A percentile compares a stretch with the other conserved stretches of the same genome.
Conservation (phyloP, 2,797 vertebrate genomes). For the Mormyrus proboscirostris region DNA sequence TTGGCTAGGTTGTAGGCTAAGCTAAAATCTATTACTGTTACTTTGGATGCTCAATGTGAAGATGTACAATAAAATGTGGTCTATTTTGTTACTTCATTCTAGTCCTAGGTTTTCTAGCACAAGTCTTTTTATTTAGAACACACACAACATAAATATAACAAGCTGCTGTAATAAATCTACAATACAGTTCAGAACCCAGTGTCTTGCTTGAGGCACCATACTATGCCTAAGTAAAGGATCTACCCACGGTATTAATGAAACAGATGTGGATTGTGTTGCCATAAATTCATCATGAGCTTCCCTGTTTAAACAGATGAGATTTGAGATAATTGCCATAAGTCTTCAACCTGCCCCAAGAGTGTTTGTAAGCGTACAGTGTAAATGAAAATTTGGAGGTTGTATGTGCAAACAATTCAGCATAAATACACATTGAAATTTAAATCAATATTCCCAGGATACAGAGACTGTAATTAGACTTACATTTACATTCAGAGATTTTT, state of each 20-base stretch:
- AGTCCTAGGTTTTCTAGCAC: not conserved
- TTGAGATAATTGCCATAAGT: not conserved
- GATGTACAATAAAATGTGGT: not conserved
- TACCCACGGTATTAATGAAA: not conserved
- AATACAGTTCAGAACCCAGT: not conserved
- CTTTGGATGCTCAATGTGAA: not conserved
- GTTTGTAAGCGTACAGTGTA: not conserved
- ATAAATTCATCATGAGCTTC: not conserved
- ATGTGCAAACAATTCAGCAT: not conserved
- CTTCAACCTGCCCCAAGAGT: not conserved
- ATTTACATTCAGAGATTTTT: not conserved
- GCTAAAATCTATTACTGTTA: constrained; percentile 7
- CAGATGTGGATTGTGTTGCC: not conserved
- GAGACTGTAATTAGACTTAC: not conserved
- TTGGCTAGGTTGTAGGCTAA: constrained; percentile 10
- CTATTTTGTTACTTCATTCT: not conserved
- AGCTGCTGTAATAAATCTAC: not conserved
- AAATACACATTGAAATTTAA: not conserved
- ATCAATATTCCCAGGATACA: not conserved
- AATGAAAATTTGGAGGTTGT: not conserved
- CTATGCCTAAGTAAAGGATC: not conserved
- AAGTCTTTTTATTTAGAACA: not conserved
- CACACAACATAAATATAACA: not conserved
- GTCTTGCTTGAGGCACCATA: not conserved
- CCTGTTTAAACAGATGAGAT: constrained; percentile 1